Percentiles rank a stretch among this genome's conserved stretches.
phyloP scores from a whole-genome alignment of 1,140 invertebrate genomes.

The Scylla paramamosain region DNA sequence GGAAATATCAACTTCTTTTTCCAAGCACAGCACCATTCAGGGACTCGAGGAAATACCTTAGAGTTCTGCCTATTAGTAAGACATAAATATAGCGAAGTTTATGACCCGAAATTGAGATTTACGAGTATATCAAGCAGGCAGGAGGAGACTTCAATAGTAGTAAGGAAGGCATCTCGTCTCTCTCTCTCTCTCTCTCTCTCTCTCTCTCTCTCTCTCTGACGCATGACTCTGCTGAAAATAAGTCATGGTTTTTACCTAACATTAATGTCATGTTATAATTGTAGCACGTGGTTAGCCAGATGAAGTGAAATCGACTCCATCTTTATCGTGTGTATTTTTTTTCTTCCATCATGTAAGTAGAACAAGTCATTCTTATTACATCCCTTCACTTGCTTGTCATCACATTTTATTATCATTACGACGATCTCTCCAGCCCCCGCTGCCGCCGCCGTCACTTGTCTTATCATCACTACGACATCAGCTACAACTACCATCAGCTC shows the following conservation, averaged over 20 bases:
- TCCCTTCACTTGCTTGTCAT: too few relatives aligned
- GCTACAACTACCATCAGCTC: not conserved
- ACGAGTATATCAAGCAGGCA: not conserved
- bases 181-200: slow-evolving; percentile 27
- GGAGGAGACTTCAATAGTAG: not conserved
- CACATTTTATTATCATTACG: too few relatives aligned
- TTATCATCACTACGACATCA: not conserved
- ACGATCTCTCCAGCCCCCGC: too few relatives aligned
- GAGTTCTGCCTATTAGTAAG: too few relatives aligned
- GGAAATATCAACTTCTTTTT: too few relatives aligned
- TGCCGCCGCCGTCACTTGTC: not conserved
- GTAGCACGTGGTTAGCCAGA: too few relatives aligned
- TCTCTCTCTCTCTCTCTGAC: not conserved
- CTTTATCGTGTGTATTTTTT: not conserved
- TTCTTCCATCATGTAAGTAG: not conserved
- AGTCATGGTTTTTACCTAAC: too few relatives aligned
- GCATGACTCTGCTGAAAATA: not conserved
- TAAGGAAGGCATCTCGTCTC: not conserved
- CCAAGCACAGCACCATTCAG: too few relatives aligned
- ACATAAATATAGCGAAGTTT: too few relatives aligned
- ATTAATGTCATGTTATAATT: too few relatives aligned
- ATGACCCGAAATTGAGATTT: too few relatives aligned
- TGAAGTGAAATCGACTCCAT: not conserved
- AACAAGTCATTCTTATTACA: not conserved
- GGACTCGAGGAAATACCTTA: too few relatives aligned